phyloP scores from a whole-genome alignment of 2,888 invertebrate species.

The Tryphoninae sp. region DNA sequence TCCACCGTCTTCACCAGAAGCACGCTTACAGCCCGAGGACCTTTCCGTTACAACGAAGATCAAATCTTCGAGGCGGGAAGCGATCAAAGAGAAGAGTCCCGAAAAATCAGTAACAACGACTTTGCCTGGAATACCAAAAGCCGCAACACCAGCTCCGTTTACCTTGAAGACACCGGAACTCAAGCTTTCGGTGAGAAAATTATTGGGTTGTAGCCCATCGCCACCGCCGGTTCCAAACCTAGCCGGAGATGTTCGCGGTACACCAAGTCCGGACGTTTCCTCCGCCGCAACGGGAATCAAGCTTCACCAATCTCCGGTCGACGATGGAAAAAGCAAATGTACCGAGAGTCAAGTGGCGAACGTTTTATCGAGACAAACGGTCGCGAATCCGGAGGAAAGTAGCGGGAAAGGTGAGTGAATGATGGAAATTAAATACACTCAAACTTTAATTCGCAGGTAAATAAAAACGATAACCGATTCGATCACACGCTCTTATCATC shows the following conservation, averaged over 20 bases:
- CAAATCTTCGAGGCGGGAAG: constrained; percentile 13
- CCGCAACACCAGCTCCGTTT: constrained; percentile 35
- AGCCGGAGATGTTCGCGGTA: constrained; percentile 21
- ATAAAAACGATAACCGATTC: background rate
- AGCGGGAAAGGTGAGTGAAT: constrained; percentile 63
- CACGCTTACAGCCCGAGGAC: constrained; percentile 76
- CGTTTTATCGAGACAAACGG: constrained; percentile 20
- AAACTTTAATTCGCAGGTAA: background rate
- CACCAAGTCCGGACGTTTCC: constrained; percentile 61
- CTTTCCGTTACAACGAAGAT: constrained; percentile 73
- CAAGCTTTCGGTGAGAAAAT: constrained; percentile 77
- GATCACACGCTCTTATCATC: background rate
- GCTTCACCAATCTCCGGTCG: constrained; percentile 61
- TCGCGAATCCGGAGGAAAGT: constrained; percentile 48
- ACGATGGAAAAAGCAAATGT: constrained; percentile 66
- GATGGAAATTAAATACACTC: background rate
- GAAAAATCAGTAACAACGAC: constrained; percentile 30
- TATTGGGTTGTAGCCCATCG: constrained; percentile 77
- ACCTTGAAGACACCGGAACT: constrained; percentile 75
- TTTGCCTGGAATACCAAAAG: background rate
- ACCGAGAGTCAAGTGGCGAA: constrained; percentile 48
- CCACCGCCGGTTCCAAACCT: constrained; percentile 71
- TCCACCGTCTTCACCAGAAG: constrained; percentile 72
- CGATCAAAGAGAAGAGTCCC: constrained; percentile 40
- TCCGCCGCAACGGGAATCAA: constrained; percentile 54